Percentiles rank a stretch among this genome's conserved stretches.
phyloP scores from a whole-genome alignment of 2,113 vertebrate genomes.

The Prolemur simus region DNA sequence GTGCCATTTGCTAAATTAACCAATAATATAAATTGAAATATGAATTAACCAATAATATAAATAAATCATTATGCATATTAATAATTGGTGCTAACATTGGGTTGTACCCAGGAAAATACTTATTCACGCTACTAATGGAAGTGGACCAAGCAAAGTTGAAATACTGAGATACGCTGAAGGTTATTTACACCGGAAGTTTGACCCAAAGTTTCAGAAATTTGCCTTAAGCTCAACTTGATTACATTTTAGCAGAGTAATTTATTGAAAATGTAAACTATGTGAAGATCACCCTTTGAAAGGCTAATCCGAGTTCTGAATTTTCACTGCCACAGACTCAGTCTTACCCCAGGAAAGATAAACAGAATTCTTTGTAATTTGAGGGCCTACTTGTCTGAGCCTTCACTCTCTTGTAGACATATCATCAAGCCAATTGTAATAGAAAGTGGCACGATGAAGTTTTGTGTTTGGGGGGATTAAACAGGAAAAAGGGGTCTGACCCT shows the following conservation, averaged over 20 bases:
- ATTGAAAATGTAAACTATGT: conserved; percentile 28
- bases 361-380: not conserved
- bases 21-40: too few relatives aligned
- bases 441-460: not conserved
- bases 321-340: not conserved
- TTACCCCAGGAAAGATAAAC: not conserved
- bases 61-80: too few relatives aligned
- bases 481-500: not conserved
- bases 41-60: too few relatives aligned
- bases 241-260: conserved; percentile 30
- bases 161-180: not conserved
- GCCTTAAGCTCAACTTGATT: not conserved
- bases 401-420: not conserved
- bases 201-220: conserved; percentile 48
- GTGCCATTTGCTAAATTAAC: not conserved
- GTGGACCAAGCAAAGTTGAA: not conserved
- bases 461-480: not conserved
- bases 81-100: not conserved
- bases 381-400: not conserved
- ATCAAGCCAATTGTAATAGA: not conserved
- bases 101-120: not conserved
- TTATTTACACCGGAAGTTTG: not conserved
- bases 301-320: conserved; percentile 34
- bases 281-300: conserved; percentile 38
- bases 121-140: not conserved